Percentiles rank a stretch among this genome's conserved stretches.
Conservation (phyloP, 2,113 vertebrate genomes). For the Amblyornis subalaris region DNA sequence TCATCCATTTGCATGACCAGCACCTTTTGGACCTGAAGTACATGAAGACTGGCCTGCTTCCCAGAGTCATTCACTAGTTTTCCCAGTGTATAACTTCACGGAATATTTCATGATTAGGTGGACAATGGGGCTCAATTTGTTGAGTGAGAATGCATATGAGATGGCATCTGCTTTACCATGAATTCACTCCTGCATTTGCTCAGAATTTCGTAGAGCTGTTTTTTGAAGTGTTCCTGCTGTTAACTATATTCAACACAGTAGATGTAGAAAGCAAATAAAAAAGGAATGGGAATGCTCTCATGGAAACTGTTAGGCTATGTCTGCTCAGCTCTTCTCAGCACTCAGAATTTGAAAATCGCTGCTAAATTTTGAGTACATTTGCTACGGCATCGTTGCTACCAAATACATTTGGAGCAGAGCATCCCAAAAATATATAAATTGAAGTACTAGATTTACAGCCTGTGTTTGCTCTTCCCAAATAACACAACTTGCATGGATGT, state of each 20-base stretch:
- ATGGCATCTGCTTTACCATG: not conserved
- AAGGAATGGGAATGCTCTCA: not conserved
- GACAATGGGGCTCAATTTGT: not conserved
- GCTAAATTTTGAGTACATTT: not conserved
- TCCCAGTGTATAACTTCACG: not conserved
- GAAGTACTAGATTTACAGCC: not conserved
- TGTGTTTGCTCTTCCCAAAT: not conserved
- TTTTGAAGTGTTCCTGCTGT: not conserved
- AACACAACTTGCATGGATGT: not conserved
- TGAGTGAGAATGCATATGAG: not conserved
- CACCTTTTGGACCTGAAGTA: not conserved
- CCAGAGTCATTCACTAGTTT: not conserved
- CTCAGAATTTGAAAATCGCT: not conserved
- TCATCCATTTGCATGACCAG: not conserved
- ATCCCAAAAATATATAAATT: not conserved
- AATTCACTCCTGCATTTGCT: not conserved
- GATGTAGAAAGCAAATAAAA: not conserved
- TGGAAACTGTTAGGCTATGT: not conserved
- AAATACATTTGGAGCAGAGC: not conserved
- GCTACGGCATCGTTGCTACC: not conserved
- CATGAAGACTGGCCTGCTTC: not conserved
- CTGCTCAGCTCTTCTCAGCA: not conserved
- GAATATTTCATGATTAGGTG: not conserved
- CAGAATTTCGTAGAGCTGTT: not conserved
- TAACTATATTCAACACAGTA: not conserved